phyloP scores from a whole-genome alignment of 1,140 invertebrate species.

The Drosophila nigromelanica region DNA sequence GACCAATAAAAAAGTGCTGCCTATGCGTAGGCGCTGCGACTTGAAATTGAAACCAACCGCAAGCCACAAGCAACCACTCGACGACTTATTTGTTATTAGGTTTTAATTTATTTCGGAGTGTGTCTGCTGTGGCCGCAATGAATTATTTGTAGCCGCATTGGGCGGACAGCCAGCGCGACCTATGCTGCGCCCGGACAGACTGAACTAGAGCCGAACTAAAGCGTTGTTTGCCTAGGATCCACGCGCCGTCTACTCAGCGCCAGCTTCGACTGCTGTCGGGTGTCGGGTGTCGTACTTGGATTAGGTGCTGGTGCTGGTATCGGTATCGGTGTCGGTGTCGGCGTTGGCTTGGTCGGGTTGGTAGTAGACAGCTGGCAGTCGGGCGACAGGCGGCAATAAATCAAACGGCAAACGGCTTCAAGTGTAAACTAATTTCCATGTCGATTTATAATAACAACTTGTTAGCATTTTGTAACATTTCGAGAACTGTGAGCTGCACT shows the following conservation, averaged over 20 bases:
- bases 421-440: constrained; percentile 83
- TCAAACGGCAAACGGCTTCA: constrained; percentile 79
- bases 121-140: constrained; percentile 65
- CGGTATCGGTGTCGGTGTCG: constrained; percentile 22
- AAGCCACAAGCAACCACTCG: constrained; percentile 39
- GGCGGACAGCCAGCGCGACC: constrained; percentile 65
- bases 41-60: constrained; percentile 34
- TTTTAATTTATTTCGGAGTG: constrained; percentile 76
- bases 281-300: constrained; percentile 31
- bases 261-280: constrained; percentile 31
- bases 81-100: constrained; percentile 81
- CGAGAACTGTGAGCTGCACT: constrained; percentile 45
- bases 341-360: constrained; percentile 23
- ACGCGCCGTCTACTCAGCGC: constrained; percentile 53
- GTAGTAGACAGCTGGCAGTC: constrained; percentile 81
- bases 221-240: constrained; percentile 60
- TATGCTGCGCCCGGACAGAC: constrained; percentile 31
- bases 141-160: constrained; percentile 76
- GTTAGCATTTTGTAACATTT: constrained; percentile 78
- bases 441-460: constrained; percentile 83
- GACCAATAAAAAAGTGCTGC: constrained; percentile 19
- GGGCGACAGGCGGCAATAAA: constrained; percentile 79
- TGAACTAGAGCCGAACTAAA: constrained; percentile 35
- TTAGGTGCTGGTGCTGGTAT: constrained; percentile 22
- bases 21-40: constrained; percentile 56